Evolutionary conservation across 2,113 vertebrate genomes (phyloP).

Genomic region (Dunckerocampus dactyliophorus): DNA sequence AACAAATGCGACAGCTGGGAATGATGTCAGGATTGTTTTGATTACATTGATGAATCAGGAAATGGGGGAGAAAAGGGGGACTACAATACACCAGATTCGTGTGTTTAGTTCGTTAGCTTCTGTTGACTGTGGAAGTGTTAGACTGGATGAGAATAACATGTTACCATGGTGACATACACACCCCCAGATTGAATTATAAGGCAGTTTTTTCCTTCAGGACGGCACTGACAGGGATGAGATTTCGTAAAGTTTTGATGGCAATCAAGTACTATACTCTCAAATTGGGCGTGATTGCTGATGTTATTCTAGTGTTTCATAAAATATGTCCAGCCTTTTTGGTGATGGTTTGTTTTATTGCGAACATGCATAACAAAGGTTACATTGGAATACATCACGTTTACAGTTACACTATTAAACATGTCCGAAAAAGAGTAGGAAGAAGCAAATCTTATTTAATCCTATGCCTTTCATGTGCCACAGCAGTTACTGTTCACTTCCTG

Average conservation of each 20-base stretch:
- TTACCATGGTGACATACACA: background rate
- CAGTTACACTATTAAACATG: too few species aligned
- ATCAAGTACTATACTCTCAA: too few species aligned
- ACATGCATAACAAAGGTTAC: too few species aligned
- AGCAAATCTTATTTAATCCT: too few species aligned
- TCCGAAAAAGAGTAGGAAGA: too few species aligned
- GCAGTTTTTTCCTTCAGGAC: constrained; percentile 36
- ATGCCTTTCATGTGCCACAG: too few species aligned
- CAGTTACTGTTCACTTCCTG: too few species aligned
- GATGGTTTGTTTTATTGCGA: too few species aligned
- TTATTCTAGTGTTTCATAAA: too few species aligned
- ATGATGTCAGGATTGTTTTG: background rate
- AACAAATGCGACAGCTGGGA: constrained; percentile 11
- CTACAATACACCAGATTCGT: background rate
- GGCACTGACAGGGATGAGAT: constrained; percentile 27
- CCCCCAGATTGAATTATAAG: background rate
- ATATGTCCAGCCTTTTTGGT: too few species aligned
- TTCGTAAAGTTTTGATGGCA: constrained; percentile 14
- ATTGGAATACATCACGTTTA: too few species aligned
- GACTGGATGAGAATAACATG: background rate
- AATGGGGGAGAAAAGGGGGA: constrained; percentile 29
- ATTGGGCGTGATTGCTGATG: too few species aligned
- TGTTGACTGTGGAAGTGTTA: background rate
- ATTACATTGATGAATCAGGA: constrained; percentile 40
- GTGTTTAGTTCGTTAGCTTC: background rate